Evolutionary conservation across 2,113 vertebrate genomes (phyloP), one percentile per base, ranked within the genome.

Genomic region (Castor canadensis): DNA sequence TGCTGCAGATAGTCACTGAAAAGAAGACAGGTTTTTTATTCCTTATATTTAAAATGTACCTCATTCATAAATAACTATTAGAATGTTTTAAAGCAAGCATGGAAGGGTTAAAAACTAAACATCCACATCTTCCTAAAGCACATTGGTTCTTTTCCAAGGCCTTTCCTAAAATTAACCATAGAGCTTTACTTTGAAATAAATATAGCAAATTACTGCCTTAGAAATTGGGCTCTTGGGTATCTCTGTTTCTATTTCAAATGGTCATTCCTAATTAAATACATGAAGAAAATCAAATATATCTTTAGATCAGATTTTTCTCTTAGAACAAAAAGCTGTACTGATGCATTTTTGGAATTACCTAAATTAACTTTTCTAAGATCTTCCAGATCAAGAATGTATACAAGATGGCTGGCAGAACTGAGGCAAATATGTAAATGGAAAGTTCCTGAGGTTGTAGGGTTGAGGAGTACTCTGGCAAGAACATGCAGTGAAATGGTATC

Each of bases 171-270:
- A 95, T 96, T 30, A 11, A 54, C 58, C 82, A 87, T 58, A 82
- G 52, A 85, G 69, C 19, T 69, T 95, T 69, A 81, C 75, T 76
- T 79, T 84, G 89, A 96, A 89, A 95, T 93, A 97, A 82, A 92
- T 92, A 94, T 93, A 77, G 89, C 66, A 96, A 96, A 95, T 96
- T 91, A 86, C 76, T 97, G 89, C 94, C 95, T 97, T 85, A 86
- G 84, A 97, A 96, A 93, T 43, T 80, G 79, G 52, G 60, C 54
- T 97, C 85, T 35, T 73, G 85, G 49, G 76, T 56, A 94, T 96
- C 73, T 94, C 58, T 35, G 49, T 16, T 91, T 96, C 75, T 91
- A 60, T 96, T 94, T 97, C 49, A 96, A 93, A 91, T 95, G 95
- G 93, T 76, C 89, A 94, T 96, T 96, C 58, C 79, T 95, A 96